Base-by-base conservation (phyloP, 2,113 vertebrate species). In the Choloepus hoffmanni region DNA sequence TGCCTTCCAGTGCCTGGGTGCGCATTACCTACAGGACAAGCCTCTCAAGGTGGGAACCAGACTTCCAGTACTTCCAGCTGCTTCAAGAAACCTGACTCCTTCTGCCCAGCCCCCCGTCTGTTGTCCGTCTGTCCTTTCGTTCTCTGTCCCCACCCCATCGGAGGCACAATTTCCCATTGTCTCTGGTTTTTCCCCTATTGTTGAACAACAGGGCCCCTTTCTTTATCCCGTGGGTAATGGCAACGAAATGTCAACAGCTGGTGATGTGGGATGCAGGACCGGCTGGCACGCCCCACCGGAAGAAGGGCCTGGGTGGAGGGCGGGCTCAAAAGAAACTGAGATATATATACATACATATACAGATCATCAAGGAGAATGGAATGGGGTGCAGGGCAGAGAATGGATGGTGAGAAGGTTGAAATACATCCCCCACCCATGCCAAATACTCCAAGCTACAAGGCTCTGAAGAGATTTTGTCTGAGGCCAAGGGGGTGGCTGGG, bases 121-220 rank as follows among this genome's bases (percentile, higher is more conserved):
- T 98, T 84, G 23, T 24, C 85, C 89, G 96, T 94, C 94, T 97
- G 91, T 94, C 95, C 79, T 67, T 60, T 86, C 53, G 63, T 67
- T 88, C 94, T 90, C 89, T 16, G 79, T 95, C 65, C 19, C 36
- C 96, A 98, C 98, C 97, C 98, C 97, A 92, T 95, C 28, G 96
- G 98, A 98, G 98, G 96, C 97, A 99, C 98, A 99, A 98, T 98
- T 98, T 98, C 98, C 98, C 98, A 98, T 99, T 99, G 98, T 98
- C 96, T 97, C 97, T 43, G 3, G 97, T 96, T 98, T 98, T 97
- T 87, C 95, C 96, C 97, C 97, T 96, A 98, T 98, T 98, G 98
- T 99, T 98, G 91, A 50, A 87, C 86, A 97, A 98, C 97, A 98
- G 97, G 97, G 96, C 78, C 83, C 95, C 96, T 97, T 98, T 98